A percentile compares a stretch with the other conserved stretches of the same genome.
Conservation (phyloP, 2,888 invertebrate species). For the Chaitophorus viminalis region DNA sequence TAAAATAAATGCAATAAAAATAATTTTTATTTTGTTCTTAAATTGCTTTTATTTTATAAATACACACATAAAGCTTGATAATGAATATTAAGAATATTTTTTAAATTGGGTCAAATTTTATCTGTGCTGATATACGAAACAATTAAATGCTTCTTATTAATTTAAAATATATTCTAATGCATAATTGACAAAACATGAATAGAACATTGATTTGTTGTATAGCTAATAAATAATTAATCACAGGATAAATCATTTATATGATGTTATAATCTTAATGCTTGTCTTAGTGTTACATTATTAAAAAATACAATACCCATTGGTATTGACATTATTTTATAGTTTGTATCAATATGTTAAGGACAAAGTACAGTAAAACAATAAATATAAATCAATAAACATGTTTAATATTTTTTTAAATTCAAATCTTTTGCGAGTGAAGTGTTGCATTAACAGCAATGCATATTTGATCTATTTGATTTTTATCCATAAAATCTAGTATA, state of each 20-base stretch:
- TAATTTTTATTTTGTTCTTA: background rate
- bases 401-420: background rate
- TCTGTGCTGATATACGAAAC: conserved; percentile 22
- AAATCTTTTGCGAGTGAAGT: background rate
- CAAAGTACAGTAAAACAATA: background rate
- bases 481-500: conserved; percentile 48
- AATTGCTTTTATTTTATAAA: conserved; percentile 18
- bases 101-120: conserved; percentile 24
- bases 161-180: conserved; percentile 1
- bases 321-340: background rate
- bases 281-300: background rate
- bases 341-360: background rate
- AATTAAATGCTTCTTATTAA: background rate
- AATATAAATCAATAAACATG: background rate
- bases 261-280: conserved; percentile 16
- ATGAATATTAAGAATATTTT: background rate
- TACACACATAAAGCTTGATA: background rate
- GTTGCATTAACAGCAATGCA: conserved; percentile 39
- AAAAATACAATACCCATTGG: background rate
- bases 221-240: background rate
- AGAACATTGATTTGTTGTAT: background rate
- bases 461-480: conserved; percentile 51
- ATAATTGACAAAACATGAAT: conserved; percentile 25
- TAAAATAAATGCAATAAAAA: background rate
- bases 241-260: background rate